These are phyloP conservation scores for Oxycera nigricornis DNA, from an alignment of 2,888 invertebrate genomes.

Conservation along the genomic window DNA sequence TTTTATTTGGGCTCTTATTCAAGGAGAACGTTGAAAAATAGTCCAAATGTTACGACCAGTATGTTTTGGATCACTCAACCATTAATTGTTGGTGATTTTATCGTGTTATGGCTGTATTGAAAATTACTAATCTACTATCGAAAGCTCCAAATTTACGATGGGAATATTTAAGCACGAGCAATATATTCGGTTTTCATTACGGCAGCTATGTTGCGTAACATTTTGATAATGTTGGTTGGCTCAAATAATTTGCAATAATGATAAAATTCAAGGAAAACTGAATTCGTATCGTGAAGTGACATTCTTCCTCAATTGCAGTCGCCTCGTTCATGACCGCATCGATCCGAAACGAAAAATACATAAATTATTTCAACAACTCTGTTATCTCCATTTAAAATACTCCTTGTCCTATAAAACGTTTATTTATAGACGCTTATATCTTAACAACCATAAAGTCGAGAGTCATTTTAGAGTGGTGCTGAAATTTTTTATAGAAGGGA, in stretches of 20 bases:
- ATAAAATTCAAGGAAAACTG: background rate
- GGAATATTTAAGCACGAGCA: background rate
- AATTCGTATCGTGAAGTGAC: slow-evolving; percentile 1
- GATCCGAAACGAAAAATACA: slow-evolving; percentile 37
- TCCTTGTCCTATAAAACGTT: slow-evolving; percentile 44
- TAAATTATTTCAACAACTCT: slow-evolving; percentile 46
- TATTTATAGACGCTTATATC: slow-evolving; percentile 48
- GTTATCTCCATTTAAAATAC: slow-evolving; percentile 46
- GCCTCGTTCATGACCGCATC: background rate
- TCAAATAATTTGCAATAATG: slow-evolving; percentile 16
- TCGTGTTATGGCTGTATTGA: slow-evolving; percentile 19
- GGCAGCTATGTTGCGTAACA: background rate
- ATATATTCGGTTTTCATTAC: background rate
- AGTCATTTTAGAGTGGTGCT: slow-evolving; percentile 44
- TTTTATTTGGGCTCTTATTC: too few species aligned
- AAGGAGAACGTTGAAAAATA: too few species aligned
- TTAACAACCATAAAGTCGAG: slow-evolving; percentile 47
- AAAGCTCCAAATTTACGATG: background rate
- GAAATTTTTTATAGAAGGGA: slow-evolving; percentile 44
- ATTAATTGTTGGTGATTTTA: background rate
- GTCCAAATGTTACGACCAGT: too few species aligned
- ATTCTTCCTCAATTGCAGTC: background rate
- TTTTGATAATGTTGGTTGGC: background rate
- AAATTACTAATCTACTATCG: slow-evolving; percentile 9
- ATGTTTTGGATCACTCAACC: background rate